Conservation (phyloP, 2,888 invertebrate species). For the Drosophila mimica region DNA sequence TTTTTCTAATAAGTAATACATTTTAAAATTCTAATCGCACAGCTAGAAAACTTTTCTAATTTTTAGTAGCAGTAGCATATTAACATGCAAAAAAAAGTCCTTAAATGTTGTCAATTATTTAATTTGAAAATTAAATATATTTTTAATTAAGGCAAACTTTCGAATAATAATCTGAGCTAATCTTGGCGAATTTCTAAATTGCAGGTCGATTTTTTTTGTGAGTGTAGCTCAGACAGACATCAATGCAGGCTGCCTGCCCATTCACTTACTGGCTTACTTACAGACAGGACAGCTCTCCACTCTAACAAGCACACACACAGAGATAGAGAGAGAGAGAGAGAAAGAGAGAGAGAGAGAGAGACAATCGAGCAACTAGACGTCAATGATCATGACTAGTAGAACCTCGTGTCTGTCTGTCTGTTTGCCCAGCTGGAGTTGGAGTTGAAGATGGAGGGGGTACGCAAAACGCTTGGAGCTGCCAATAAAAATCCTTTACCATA, state of each 20-base stretch:
- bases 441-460: background rate
- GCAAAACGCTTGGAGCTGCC: slow-evolving; percentile 77
- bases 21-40: too few relatives aligned
- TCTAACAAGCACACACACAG: slow-evolving; percentile 70
- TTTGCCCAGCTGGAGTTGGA: background rate
- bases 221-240: background rate
- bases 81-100: too few relatives aligned
- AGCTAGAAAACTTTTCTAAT: too few relatives aligned
- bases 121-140: background rate
- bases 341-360: slow-evolving; percentile 15
- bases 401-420: slow-evolving; percentile 9
- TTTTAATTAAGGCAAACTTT: background rate
- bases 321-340: slow-evolving; percentile 4
- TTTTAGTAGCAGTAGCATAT: too few relatives aligned
- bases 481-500: slow-evolving; percentile 82
- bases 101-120: background rate
- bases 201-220: background rate
- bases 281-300: slow-evolving; percentile 53
- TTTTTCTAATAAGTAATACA: too few relatives aligned
- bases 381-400: slow-evolving; percentile 52
- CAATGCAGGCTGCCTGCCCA: slow-evolving; percentile 38
- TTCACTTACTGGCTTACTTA: slow-evolving; percentile 79
- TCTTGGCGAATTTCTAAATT: background rate
- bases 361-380: slow-evolving; percentile 60
- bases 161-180: background rate